phyloP scores from a whole-genome alignment of 2,888 invertebrate species.

The Diarsia dahlii region DNA sequence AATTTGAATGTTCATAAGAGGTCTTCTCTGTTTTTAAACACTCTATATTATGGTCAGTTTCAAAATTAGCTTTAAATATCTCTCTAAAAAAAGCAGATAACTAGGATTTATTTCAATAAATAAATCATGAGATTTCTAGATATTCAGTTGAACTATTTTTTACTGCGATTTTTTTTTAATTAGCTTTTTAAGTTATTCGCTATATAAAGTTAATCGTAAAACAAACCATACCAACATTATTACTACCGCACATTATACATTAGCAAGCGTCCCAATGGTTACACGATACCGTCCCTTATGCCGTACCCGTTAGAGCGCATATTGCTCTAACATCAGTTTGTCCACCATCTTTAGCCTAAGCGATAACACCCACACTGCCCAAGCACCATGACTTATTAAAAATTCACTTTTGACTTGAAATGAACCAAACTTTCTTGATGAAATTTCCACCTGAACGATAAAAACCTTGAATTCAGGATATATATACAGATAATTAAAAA shows the following conservation, averaged over 20 bases:
- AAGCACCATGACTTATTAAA: slow-evolving; percentile 72
- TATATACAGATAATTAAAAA: too few species aligned
- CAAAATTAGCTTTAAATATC: slow-evolving; percentile 20
- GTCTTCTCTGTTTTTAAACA: slow-evolving; percentile 42
- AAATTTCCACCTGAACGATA: neutral
- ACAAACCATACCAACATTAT: slow-evolving; percentile 14
- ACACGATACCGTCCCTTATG: slow-evolving; percentile 65
- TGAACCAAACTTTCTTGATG: neutral
- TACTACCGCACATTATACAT: slow-evolving; percentile 48
- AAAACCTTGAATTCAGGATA: neutral
- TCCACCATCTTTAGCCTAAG: slow-evolving; percentile 66
- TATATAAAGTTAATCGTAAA: slow-evolving; percentile 22
- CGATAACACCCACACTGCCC: slow-evolving; percentile 68
- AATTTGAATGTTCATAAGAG: neutral
- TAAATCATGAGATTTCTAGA: too few species aligned
- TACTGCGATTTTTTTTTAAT: neutral
- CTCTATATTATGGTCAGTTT: slow-evolving; percentile 15
- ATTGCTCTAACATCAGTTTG: slow-evolving; percentile 73
- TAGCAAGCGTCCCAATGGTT: slow-evolving; percentile 55
- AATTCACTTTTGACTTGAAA: slow-evolving; percentile 32
- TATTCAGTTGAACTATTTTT: too few species aligned
- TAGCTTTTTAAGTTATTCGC: neutral
- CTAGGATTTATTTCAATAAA: neutral
- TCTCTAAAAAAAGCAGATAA: neutral
- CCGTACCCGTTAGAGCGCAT: slow-evolving; percentile 62